phyloP scores from a whole-genome alignment of 2,797 vertebrate genomes.

The Xiphorhynchus erythropygius region DNA sequence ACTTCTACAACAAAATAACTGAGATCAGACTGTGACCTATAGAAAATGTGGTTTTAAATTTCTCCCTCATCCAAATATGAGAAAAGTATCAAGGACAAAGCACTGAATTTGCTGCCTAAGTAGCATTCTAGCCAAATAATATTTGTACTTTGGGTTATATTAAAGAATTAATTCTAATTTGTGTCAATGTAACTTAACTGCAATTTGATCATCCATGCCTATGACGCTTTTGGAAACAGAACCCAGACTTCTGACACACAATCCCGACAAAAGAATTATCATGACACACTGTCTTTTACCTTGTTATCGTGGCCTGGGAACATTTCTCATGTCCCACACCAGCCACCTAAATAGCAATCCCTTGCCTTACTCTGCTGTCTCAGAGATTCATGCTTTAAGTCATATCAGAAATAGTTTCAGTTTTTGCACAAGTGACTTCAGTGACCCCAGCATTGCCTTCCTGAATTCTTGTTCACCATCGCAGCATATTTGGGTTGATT shows the following conservation, averaged over 20 bases:
- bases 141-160: neutral
- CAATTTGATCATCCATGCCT: neutral
- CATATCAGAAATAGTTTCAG: neutral
- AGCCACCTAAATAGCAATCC: neutral
- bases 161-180: neutral
- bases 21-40: neutral
- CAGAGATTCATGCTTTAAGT: neutral
- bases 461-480: neutral
- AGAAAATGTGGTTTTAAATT: neutral
- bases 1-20: neutral
- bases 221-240: neutral
- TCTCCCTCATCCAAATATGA: neutral
- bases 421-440: neutral
- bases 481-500: neutral
- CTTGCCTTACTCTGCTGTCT: neutral
- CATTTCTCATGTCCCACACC: neutral
- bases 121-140: neutral
- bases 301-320: fast-evolving
- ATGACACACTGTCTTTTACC: neutral
- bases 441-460: neutral
- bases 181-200: neutral
- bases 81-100: neutral
- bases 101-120: neutral
- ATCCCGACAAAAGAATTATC: neutral
- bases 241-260: neutral